Base-by-base conservation (phyloP, 2,888 invertebrate genomes). In the Eugnorisma glareosa region DNA sequence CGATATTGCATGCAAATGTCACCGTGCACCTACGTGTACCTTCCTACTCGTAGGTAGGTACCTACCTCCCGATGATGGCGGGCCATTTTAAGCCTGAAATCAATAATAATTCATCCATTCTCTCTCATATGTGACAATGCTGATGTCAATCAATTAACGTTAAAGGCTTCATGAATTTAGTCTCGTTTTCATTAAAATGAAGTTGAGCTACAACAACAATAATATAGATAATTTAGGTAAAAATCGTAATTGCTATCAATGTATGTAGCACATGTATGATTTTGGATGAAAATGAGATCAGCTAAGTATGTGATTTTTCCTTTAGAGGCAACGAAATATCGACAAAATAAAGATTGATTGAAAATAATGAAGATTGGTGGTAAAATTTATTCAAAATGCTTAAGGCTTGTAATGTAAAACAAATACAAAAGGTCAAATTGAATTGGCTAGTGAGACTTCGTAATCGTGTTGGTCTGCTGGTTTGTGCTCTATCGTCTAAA, bases 131-230 rank as follows among this genome's bases (percentile, higher is more conserved):
- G 48, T 70, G 82, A 81, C 75, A 82, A 70, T 59, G 24, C 43
- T 43, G 48, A 61, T 81, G 85, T 85, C 75, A 85, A 74, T 85
- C 85, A 81, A 70, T 81, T 85, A 74, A 70, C 74, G 69, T 57
- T 43, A 51, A 80, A 69, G 28, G n/a, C 51, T 66, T 66, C 81
- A 81, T 80, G 85, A 68, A 81, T 64, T 64, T 72, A 18, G 24
- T 37, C 51, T 59, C 45, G 37, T 57, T 80, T 61, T 61, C 45
- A 79, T 63, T 70, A 1, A 70, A 70, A 61, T 67, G 0, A 67
- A 40, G 13, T 69, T 51, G 18, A 70, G 28, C 18, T 54, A 11
- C 1, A 21, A 37, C 63, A 67, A 24, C 28, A 45, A 67, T 18
- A 2, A 13, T 3, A 37, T 11, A 35, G 1, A 13, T 68, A 28